A percentile compares a stretch with the other conserved stretches of the same genome.
phyloP scores from a whole-genome alignment of 2,113 vertebrate genomes.

The Gila orcuttii region DNA sequence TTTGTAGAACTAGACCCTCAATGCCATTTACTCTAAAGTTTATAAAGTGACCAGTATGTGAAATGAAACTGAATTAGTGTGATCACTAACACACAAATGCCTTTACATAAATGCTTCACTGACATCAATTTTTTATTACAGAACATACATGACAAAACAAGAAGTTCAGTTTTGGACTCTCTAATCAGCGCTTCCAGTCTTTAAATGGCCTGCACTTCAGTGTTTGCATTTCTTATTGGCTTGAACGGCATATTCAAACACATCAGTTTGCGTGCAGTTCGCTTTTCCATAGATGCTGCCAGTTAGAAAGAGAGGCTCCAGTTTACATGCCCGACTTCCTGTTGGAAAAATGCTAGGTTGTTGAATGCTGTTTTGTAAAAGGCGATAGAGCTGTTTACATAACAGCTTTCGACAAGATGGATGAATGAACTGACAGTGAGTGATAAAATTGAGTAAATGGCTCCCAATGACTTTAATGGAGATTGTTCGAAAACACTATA shows the following conservation, averaged over 20 bases:
- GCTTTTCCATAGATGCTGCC: neutral
- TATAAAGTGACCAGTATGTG: neutral
- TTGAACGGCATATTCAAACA: neutral
- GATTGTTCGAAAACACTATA: constrained; percentile 21
- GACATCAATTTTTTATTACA: neutral
- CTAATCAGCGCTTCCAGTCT: neutral
- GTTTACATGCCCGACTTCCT: neutral
- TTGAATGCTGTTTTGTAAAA: constrained; percentile 9
- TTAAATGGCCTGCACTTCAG: neutral
- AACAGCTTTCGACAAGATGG: constrained; percentile 21
- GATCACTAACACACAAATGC: neutral
- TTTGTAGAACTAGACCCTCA: neutral
- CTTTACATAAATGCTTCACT: neutral
- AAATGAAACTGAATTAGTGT: neutral
- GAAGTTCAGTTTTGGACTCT: neutral
- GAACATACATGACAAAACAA: neutral
- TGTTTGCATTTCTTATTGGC: neutral
- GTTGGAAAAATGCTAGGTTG: constrained; percentile 6
- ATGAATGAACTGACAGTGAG: neutral
- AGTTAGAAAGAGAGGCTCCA: neutral
- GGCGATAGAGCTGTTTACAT: constrained; percentile 14
- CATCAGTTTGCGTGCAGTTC: neutral
- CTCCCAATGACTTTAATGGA: constrained; percentile 41
- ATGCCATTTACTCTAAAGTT: neutral
- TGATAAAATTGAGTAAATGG: constrained; percentile 18